These are phyloP conservation scores for Rhagonycha lutea DNA, from an alignment of 2,888 invertebrate species.

Conservation along the genomic window DNA sequence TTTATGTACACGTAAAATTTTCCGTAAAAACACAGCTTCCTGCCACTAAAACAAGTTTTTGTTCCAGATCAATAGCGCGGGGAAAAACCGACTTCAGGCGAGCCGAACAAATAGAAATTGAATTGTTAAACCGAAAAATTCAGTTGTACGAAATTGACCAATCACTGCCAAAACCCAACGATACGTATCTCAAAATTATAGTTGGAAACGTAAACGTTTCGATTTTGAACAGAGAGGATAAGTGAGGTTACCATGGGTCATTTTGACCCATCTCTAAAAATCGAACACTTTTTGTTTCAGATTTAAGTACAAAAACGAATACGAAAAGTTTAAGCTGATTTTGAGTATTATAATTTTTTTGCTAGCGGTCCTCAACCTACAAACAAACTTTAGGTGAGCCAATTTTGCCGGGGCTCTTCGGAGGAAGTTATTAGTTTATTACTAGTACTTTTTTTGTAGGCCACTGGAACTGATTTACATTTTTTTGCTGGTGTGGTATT, in stretches of 20 bases:
- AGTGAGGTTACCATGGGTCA: slow-evolving; percentile 65
- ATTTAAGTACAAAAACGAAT: slow-evolving; percentile 95
- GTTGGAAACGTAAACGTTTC: slow-evolving; percentile 98
- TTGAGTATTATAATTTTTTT: slow-evolving; percentile 91
- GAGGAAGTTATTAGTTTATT: slow-evolving; percentile 1
- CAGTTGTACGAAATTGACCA: slow-evolving; percentile 92
- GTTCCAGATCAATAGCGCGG: slow-evolving; percentile 44
- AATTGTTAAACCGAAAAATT: slow-evolving; percentile 80
- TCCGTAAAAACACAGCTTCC: too few species aligned
- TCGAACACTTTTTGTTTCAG: slow-evolving; percentile 51
- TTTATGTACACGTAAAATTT: too few species aligned
- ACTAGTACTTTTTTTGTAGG: slow-evolving; percentile 56
- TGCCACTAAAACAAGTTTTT: not conserved
- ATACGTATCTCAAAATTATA: slow-evolving; percentile 91
- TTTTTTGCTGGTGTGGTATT: slow-evolving; percentile 99
- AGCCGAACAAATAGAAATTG: slow-evolving; percentile 69
- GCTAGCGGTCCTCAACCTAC: slow-evolving; percentile 82
- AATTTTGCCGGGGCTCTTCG: not conserved
- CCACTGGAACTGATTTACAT: slow-evolving; percentile 85
- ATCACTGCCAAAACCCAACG: slow-evolving; percentile 89
- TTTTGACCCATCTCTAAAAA: not conserved
- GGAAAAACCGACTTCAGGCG: slow-evolving; percentile 59
- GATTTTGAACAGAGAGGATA: slow-evolving; percentile 93
- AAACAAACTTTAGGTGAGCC: slow-evolving; percentile 78
- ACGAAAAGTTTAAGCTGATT: slow-evolving; percentile 97